These are phyloP conservation scores for Ptychadena robeensis DNA, from an alignment of 2,797 vertebrate species.

Conservation along the genomic window DNA sequence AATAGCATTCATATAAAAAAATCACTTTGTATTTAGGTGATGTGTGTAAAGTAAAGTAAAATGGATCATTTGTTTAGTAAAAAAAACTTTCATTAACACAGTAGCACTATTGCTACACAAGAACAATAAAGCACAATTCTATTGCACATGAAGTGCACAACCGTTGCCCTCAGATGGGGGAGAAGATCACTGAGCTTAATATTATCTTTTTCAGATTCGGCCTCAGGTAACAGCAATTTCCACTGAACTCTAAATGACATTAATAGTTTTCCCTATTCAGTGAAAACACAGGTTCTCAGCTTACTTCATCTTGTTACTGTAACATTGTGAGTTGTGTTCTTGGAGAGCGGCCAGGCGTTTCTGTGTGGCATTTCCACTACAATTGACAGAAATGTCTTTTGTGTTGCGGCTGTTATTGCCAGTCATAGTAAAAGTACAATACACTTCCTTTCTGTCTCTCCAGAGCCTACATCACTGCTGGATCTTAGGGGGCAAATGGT, in stretches of 20 bases:
- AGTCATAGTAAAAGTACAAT: background rate
- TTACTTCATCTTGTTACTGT: slow-evolving; percentile 24
- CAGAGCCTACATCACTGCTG: background rate
- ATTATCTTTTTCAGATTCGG: background rate
- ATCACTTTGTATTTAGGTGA: too few species aligned
- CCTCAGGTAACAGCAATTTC: background rate
- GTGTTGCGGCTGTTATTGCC: slow-evolving; percentile 27
- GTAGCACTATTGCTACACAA: too few species aligned
- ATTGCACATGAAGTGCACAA: background rate
- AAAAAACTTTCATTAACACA: too few species aligned
- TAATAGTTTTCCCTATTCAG: slow-evolving; percentile 38
- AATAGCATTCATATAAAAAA: too few species aligned
- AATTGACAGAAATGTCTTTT: slow-evolving; percentile 29
- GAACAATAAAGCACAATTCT: too few species aligned
- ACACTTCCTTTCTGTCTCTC: background rate
- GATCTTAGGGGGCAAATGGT: background rate
- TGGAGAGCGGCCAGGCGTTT: slow-evolving; percentile 20
- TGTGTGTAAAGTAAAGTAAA: too few species aligned
- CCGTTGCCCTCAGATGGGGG: background rate
- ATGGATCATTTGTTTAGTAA: too few species aligned
- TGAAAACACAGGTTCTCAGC: slow-evolving; percentile 28
- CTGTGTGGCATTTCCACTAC: slow-evolving; percentile 43
- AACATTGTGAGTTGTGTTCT: slow-evolving; percentile 4
- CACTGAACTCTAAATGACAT: slow-evolving; percentile 33
- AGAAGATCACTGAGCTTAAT: background rate